phyloP scores from a whole-genome alignment of 2,113 vertebrate species.

The Xiphophorus maculatus region DNA sequence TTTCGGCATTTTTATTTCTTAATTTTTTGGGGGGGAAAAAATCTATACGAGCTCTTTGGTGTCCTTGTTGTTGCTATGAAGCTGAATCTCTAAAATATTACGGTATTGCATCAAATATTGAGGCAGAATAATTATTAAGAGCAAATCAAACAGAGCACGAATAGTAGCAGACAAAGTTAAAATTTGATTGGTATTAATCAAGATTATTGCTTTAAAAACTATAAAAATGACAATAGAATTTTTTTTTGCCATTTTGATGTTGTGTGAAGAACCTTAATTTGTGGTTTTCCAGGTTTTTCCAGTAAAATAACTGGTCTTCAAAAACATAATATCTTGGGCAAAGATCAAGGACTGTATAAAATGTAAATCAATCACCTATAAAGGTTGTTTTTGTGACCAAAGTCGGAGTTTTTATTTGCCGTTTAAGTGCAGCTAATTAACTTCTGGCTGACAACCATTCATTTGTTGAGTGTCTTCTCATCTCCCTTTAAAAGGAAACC shows the following conservation, averaged over 20 bases:
- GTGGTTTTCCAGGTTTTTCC: too few species aligned
- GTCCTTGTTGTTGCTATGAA: too few species aligned
- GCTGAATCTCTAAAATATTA: neutral
- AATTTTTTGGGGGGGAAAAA: neutral
- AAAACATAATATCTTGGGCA: neutral
- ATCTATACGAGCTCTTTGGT: neutral
- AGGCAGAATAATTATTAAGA: too few species aligned
- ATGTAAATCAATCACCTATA: neutral
- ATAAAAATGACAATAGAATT: neutral
- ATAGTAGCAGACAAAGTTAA: too few species aligned
- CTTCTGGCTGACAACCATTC: neutral
- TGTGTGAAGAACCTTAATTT: neutral
- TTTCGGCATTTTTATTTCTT: neutral
- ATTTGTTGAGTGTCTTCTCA: neutral
- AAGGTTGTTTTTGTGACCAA: rapidly evolving
- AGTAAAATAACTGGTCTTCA: neutral
- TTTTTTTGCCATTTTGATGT: neutral
- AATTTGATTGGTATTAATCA: too few species aligned
- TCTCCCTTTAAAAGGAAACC: neutral
- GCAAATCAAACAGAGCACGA: too few species aligned
- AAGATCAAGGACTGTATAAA: neutral
- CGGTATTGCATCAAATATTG: too few species aligned
- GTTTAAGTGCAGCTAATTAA: neutral
- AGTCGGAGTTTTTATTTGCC: neutral
- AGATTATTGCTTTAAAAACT: neutral